phyloP scores from a whole-genome alignment of 2,888 invertebrate genomes.

The Calliphora vomitoria region DNA sequence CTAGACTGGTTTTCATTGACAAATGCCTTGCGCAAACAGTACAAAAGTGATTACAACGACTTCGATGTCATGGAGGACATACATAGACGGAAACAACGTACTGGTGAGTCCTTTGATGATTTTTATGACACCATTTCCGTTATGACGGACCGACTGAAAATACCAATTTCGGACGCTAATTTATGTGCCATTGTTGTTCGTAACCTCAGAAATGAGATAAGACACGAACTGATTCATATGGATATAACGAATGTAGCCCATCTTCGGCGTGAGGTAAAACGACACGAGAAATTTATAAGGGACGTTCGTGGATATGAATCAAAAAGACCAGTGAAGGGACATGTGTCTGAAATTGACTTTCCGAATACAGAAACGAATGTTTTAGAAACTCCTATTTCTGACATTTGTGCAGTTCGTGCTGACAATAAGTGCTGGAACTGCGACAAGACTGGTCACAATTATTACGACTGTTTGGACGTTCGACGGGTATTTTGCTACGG shows the following conservation, averaged over 20 bases:
- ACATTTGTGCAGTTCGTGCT: background rate
- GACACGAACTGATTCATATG: too few species aligned
- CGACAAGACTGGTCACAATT: background rate
- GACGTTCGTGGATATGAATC: background rate
- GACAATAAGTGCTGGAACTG: constrained; percentile 24
- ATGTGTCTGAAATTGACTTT: background rate
- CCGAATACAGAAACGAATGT: background rate
- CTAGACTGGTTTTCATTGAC: background rate
- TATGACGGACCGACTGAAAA: background rate
- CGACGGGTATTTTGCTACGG: constrained; percentile 24
- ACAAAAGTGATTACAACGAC: constrained; percentile 27
- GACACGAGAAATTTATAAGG: background rate
- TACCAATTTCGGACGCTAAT: background rate
- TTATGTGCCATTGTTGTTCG: constrained; percentile 22
- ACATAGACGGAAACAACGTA: constrained; percentile 25
- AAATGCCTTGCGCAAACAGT: constrained; percentile 12
- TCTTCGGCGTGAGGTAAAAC: too few species aligned
- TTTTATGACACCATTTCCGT: constrained; percentile 7
- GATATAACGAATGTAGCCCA: too few species aligned
- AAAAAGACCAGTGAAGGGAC: background rate
- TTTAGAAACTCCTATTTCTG: background rate
- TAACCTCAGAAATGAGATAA: constrained; percentile 41
- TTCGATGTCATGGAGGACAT: constrained; percentile 52
- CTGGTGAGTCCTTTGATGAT: constrained; percentile 28
- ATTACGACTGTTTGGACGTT: background rate